Percentiles rank a stretch among this genome's conserved stretches.
Evolutionary conservation across 2,113 vertebrate species (phyloP).

Genomic region (Gavialis gangeticus): DNA sequence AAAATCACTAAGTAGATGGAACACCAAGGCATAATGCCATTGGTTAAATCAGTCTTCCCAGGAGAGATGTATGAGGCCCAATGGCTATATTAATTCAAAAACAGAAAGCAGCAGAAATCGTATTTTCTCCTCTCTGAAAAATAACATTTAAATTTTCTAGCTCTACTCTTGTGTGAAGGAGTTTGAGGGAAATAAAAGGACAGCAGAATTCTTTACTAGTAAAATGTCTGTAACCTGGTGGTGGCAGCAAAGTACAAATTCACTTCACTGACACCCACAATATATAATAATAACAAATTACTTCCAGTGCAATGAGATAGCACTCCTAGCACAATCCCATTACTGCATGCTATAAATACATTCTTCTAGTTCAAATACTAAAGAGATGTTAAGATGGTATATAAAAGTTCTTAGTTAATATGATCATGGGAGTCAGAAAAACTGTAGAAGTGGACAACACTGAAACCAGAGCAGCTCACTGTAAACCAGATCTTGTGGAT

Average conservation of each 20-base stretch:
- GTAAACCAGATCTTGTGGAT: background rate
- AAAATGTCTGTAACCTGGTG: background rate
- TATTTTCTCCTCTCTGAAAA: background rate
- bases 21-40: background rate
- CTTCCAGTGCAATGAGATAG: background rate
- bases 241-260: background rate
- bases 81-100: background rate
- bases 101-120: background rate
- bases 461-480: background rate
- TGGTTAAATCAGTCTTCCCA: background rate
- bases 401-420: background rate
- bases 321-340: background rate
- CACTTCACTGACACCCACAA: background rate
- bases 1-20: background rate
- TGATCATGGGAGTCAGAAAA: background rate
- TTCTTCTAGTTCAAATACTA: background rate
- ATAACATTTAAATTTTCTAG: background rate
- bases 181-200: background rate
- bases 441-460: background rate
- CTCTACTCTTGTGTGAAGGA: background rate
- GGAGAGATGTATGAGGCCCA: background rate
- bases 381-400: background rate
- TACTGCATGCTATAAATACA: background rate
- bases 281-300: background rate
- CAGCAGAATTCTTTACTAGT: background rate